Evolutionary conservation across 2,797 vertebrate species (phyloP).

Genomic region (Dromococcyx pavoninus): DNA sequence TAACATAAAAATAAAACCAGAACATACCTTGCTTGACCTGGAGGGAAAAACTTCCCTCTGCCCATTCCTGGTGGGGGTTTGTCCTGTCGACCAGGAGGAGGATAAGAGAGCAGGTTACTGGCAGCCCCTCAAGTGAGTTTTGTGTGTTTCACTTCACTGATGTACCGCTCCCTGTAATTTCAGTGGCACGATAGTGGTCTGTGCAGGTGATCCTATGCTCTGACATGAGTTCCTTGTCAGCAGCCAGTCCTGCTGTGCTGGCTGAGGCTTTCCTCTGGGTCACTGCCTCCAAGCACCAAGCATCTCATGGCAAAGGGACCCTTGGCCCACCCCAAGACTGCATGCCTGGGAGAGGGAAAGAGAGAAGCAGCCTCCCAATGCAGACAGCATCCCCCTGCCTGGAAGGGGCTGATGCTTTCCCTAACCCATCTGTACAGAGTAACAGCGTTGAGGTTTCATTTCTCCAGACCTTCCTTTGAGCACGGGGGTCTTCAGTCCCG

Average conservation of each 20-base stretch:
- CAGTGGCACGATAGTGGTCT: not conserved
- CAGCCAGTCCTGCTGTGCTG: not conserved
- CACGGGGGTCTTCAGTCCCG: rapidly evolving
- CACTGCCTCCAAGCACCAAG: not conserved
- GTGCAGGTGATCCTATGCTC: not conserved
- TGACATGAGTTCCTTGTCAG: rapidly evolving
- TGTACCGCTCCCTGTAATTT: rapidly evolving
- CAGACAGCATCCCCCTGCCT: not conserved
- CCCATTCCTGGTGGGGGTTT: not conserved
- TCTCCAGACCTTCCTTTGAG: not conserved
- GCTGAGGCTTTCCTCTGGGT: not conserved
- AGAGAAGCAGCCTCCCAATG: rapidly evolving
- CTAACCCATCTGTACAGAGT: not conserved
- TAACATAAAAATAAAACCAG: not conserved
- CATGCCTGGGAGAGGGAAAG: not conserved
- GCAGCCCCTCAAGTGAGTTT: not conserved
- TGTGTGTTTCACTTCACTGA: not conserved
- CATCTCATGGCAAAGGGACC: rapidly evolving
- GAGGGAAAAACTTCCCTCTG: not conserved
- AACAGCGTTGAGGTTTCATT: not conserved
- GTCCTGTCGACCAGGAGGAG: not conserved
- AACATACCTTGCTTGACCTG: not conserved
- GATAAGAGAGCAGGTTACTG: not conserved
- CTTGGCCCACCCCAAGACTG: not conserved
- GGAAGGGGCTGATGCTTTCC: not conserved